These are phyloP conservation scores for Sinosuthora webbiana DNA, from an alignment of 2,113 vertebrate genomes.

Conservation along the genomic window DNA sequence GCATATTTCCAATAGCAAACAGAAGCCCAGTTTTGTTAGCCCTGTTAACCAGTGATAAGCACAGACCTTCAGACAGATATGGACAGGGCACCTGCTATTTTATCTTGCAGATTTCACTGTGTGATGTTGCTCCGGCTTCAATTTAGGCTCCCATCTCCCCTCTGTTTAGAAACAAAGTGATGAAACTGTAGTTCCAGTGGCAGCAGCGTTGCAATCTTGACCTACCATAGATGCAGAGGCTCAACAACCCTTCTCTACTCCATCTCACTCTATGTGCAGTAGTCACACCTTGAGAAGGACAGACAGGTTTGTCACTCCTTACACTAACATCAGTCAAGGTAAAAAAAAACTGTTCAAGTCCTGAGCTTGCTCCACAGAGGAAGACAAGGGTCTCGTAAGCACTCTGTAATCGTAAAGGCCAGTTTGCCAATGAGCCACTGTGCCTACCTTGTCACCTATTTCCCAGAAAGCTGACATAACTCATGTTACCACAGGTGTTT, in stretches of 20 bases:
- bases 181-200: background rate
- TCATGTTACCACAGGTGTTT: background rate
- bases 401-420: background rate
- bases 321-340: background rate
- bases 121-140: background rate
- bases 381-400: background rate
- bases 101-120: background rate
- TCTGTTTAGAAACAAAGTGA: background rate
- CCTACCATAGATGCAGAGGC: accelerated
- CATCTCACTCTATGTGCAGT: background rate
- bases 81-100: background rate
- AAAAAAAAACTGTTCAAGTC: background rate
- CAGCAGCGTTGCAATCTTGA: accelerated
- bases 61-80: background rate
- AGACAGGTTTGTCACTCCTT: background rate
- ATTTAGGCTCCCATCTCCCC: background rate
- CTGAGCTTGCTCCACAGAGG: background rate
- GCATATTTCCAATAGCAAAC: background rate
- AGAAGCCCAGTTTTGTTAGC: background rate
- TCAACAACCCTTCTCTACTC: background rate
- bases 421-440: background rate
- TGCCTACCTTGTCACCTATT: background rate
- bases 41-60: background rate
- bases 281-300: background rate
- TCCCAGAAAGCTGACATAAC: background rate